Percentiles rank a stretch among this genome's conserved stretches.
Evolutionary conservation across 2,113 vertebrate species (phyloP).

Genomic region (Elgaria multicarinata): DNA sequence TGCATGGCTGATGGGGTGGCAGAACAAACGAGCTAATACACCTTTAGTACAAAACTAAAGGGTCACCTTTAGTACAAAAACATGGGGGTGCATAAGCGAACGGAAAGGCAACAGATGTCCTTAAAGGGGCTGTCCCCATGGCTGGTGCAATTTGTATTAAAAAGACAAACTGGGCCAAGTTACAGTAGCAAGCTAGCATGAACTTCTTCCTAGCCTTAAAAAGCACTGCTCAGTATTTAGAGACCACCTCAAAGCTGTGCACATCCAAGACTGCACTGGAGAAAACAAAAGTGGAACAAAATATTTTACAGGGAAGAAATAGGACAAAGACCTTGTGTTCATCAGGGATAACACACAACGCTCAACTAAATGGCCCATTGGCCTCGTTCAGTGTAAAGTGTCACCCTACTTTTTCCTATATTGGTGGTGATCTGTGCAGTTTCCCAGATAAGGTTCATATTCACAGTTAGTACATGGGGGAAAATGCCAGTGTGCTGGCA

Average conservation of each 20-base stretch:
- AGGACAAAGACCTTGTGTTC: background rate
- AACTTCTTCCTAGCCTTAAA: background rate
- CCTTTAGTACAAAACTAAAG: no score
- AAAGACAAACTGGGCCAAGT: background rate
- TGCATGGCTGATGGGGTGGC: background rate
- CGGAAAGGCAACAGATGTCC: background rate
- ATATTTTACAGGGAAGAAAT: background rate
- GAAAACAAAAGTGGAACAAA: background rate
- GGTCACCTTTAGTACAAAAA: no score
- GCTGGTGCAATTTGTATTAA: background rate
- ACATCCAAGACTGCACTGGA: background rate
- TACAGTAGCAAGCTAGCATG: background rate
- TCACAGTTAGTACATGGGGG: background rate
- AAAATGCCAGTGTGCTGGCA: background rate
- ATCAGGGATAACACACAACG: background rate
- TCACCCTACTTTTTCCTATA: background rate
- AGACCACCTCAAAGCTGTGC: background rate
- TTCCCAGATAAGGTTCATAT: background rate
- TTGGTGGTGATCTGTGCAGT: background rate
- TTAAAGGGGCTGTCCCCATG: background rate
- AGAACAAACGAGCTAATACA: background rate
- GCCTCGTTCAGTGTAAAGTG: background rate
- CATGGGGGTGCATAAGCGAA: no score
- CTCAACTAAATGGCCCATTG: background rate
- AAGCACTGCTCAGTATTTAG: background rate